Percentiles rank a stretch among this genome's conserved stretches.
phyloP scores from a whole-genome alignment of 2,888 invertebrate genomes.

The Gymnosoma rotundatum region DNA sequence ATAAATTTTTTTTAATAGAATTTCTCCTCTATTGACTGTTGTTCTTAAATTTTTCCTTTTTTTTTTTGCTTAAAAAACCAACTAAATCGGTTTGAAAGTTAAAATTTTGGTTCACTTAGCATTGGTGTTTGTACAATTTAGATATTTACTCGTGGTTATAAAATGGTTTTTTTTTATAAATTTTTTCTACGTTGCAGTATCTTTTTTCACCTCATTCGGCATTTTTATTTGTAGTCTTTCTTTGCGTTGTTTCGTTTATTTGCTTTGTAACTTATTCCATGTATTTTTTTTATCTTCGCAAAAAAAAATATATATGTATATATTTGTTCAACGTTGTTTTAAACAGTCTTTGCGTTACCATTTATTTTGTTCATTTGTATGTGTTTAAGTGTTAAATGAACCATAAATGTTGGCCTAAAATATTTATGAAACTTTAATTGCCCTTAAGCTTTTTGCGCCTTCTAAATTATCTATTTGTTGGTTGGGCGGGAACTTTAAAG shows the following conservation, averaged over 20 bases:
- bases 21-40: conserved; percentile 29
- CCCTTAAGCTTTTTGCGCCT: conserved; percentile 44
- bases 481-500: background rate
- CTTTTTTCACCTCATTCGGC: conserved; percentile 19
- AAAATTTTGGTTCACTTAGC: conserved; percentile 5
- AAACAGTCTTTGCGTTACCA: background rate
- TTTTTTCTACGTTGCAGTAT: conserved; percentile 55
- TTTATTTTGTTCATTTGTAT: background rate
- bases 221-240: background rate
- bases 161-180: conserved; percentile 40
- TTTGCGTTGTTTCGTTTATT: conserved; percentile 12
- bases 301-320: too few relatives aligned
- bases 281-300: background rate
- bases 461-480: background rate
- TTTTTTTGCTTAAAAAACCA: background rate
- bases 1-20: background rate
- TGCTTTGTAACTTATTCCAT: conserved; percentile 22
- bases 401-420: conserved; percentile 48
- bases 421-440: conserved; percentile 54
- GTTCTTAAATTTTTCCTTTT: conserved; percentile 9
- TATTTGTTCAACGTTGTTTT: background rate
- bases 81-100: conserved; percentile 17
- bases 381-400: conserved; percentile 52
- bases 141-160: conserved; percentile 35
- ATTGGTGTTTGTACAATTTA: conserved; percentile 15